phyloP scores from a whole-genome alignment of 1,140 invertebrate genomes.

The Aphelinus atriplicis region DNA sequence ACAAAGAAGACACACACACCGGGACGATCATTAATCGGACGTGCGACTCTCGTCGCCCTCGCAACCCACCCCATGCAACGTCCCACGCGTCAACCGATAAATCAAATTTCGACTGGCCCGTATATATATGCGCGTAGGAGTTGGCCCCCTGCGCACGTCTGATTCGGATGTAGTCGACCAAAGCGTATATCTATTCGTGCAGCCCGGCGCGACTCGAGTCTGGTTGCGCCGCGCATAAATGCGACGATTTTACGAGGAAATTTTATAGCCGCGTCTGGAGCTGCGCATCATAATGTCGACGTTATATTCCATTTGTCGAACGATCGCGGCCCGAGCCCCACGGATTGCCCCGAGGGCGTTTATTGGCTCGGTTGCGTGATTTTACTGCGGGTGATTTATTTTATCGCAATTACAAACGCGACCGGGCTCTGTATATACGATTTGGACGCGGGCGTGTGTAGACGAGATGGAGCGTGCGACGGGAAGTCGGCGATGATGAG shows the following conservation, averaged over 20 bases:
- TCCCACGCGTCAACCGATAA: slow-evolving; percentile 23
- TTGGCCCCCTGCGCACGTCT: slow-evolving; percentile 9
- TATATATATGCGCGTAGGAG: neutral
- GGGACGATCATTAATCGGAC: slow-evolving; percentile 26
- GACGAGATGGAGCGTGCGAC: too few species aligned
- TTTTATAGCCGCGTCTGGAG: slow-evolving; percentile 11
- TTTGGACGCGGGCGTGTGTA: too few species aligned
- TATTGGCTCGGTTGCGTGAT: neutral
- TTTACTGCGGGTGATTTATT: slow-evolving; percentile 16
- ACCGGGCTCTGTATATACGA: neutral
- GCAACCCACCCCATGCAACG: neutral
- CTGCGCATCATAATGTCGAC: slow-evolving; percentile 2
- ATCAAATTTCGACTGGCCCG: slow-evolving; percentile 31
- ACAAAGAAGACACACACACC: neutral
- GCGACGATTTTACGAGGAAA: slow-evolving; percentile 15
- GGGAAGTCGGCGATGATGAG: too few species aligned
- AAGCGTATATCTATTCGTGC: neutral
- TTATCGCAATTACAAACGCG: slow-evolving; percentile 22
- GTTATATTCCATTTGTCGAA: slow-evolving; percentile 9
- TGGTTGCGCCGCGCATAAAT: neutral
- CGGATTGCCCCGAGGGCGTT: neutral
- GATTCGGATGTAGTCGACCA: neutral
- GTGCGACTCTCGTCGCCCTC: slow-evolving; percentile 6
- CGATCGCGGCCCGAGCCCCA: too few species aligned
- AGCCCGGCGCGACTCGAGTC: neutral